Evolutionary conservation across 2,888 invertebrate species (phyloP), one percentile per base, ranked within the genome.

Genomic region (Diarsia dahlii): DNA sequence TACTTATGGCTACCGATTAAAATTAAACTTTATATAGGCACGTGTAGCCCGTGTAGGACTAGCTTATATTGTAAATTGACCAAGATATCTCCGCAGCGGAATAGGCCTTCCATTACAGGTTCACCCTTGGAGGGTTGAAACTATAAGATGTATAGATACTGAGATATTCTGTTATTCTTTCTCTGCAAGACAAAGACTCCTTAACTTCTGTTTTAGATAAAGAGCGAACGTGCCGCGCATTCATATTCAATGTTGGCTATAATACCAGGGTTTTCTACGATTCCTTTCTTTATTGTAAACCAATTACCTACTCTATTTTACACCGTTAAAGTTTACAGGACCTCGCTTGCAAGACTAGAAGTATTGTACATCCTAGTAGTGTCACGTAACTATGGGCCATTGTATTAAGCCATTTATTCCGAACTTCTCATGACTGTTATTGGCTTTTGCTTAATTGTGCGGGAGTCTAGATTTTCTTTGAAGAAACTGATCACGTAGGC

Each of bases 1-100:
- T 63, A 71, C 68, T 52, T 81, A 52, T 56, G 34, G 69, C 60
- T 58, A 46, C 68, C 65, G 56, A 74, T 73, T 79, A 62, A 48
- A 54, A 74, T 73, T 79, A 62, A 48, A 54, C 18, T 60, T 70
- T 46, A 69, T 63, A 82, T 63, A 81, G 34, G 20, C 9, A 28
- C 39, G 28, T 39, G 10, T 75, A 56, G 20, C 9, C n/a, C 39
- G 28, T 39, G 10, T 75, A 56, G 45, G 45, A 68, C 34, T 54
- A 13, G 63, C n/a, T 39, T 46, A 13, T 34, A 69, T 60, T 34
- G 60, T 60, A 9, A 34, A 34, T 60, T 18, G 13, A 60, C 34
- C 9, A 60, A 60, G 60, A 18, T 60, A 54, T 34, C 10, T 34
- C 39, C 46, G 8, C n/a, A 15, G n/a, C 15, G 13, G n/a, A 63